A percentile compares a stretch with the other conserved stretches of the same genome.
phyloP scores from a whole-genome alignment of 2,113 vertebrate genomes.

The Chaetodon trifascialis region DNA sequence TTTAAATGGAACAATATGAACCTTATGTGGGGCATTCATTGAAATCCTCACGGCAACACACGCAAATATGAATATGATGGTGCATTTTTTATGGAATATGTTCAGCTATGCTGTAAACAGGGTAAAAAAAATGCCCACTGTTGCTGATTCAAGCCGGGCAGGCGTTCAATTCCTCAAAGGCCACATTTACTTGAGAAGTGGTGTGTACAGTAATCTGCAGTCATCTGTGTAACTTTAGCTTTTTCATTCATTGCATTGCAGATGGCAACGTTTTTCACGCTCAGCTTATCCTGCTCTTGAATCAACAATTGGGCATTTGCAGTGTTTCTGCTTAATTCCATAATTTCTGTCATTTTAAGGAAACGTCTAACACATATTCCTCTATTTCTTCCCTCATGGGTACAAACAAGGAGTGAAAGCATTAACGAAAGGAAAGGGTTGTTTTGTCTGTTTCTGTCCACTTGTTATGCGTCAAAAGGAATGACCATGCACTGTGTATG shows the following conservation, averaged over 20 bases:
- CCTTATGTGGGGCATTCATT: slow-evolving; percentile 25
- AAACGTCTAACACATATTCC: slow-evolving; percentile 7
- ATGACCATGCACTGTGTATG: slow-evolving; percentile 66
- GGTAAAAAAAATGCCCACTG: slow-evolving; percentile 45
- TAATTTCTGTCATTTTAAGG: slow-evolving; percentile 5
- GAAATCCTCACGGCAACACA: slow-evolving; percentile 3
- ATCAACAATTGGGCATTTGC: background rate
- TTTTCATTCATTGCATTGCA: slow-evolving; percentile 13
- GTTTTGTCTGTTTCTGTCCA: slow-evolving; percentile 11
- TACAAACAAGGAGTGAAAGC: slow-evolving; percentile 10
- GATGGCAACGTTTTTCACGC: background rate
- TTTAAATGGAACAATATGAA: slow-evolving; percentile 45
- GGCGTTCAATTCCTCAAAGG: slow-evolving; percentile 2
- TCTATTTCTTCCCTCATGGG: slow-evolving; percentile 14
- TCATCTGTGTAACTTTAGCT: slow-evolving; percentile 7
- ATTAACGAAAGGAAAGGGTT: background rate
- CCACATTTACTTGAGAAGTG: slow-evolving; percentile 61
- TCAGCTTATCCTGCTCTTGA: background rate
- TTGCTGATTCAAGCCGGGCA: slow-evolving; percentile 1
- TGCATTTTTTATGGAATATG: slow-evolving; percentile 9
- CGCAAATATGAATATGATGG: background rate
- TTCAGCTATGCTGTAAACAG: slow-evolving; percentile 12
- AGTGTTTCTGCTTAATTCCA: slow-evolving; percentile 16
- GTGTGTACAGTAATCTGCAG: slow-evolving; percentile 9
- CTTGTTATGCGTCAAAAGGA: slow-evolving; percentile 62